A percentile compares a stretch with the other conserved stretches of the same genome.
These are phyloP conservation scores for Neoaliturus tenellus DNA, from an alignment of 2,888 invertebrate species.

Conservation along the genomic window DNA sequence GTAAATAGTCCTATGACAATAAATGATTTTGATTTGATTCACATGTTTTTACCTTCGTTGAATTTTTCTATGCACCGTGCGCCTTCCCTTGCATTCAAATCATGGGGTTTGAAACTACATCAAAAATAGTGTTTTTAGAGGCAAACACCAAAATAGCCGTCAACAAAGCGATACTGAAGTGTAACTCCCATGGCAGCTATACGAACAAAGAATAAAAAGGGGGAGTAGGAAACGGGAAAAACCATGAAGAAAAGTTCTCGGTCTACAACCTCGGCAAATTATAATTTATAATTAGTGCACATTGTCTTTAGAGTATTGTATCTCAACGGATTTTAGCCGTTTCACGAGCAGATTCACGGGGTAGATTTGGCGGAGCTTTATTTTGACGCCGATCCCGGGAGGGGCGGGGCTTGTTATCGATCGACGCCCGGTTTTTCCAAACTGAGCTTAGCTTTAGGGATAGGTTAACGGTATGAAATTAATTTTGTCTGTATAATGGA, in stretches of 20 bases:
- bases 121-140: too few species aligned
- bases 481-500: neutral
- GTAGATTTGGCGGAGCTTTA: neutral
- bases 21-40: too few species aligned
- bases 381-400: neutral
- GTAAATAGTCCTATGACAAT: too few species aligned
- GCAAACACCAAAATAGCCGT: too few species aligned
- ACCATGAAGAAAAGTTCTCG: neutral
- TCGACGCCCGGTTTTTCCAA: neutral
- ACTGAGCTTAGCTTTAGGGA: neutral
- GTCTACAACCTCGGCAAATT: neutral
- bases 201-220: neutral
- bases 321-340: neutral
- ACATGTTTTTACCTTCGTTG: too few species aligned
- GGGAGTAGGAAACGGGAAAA: neutral
- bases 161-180: too few species aligned
- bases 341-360: neutral
- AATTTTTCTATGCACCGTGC: too few species aligned
- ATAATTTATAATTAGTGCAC: neutral
- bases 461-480: neutral
- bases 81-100: too few species aligned
- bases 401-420: slow-evolving; percentile 2
- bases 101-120: too few species aligned
- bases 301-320: neutral
- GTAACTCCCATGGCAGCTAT: neutral